phyloP scores from a whole-genome alignment of 2,113 vertebrate genomes.

The Herpetotheres cachinnans region DNA sequence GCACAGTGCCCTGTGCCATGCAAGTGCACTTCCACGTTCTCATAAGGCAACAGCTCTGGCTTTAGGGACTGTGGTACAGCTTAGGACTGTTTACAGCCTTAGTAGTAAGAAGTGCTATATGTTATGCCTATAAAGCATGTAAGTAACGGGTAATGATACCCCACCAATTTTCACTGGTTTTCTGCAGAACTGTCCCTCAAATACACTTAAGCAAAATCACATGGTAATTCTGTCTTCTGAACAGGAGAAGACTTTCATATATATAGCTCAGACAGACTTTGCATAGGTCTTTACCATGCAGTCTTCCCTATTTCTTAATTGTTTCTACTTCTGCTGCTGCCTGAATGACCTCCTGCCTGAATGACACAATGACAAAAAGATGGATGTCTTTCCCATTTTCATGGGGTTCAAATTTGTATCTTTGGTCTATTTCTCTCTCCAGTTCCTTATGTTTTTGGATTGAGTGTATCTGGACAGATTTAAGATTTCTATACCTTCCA shows the following conservation, averaged over 20 bases:
- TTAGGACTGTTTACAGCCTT: background rate
- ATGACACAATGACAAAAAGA: background rate
- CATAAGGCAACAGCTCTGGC: background rate
- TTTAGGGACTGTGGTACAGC: background rate
- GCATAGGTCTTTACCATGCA: background rate
- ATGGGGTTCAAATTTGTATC: background rate
- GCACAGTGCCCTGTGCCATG: background rate
- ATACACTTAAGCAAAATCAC: background rate
- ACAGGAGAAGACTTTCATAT: background rate
- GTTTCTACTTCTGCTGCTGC: background rate
- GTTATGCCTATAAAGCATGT: background rate
- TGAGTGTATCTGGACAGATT: background rate
- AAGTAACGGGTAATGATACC: background rate
- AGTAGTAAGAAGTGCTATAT: background rate
- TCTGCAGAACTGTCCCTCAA: background rate
- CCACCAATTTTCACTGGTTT: background rate
- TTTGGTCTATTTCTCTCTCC: background rate
- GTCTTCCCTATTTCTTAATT: background rate
- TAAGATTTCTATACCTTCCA: background rate
- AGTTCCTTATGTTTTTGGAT: background rate
- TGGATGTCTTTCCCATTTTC: background rate
- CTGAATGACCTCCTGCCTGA: background rate
- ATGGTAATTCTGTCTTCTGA: background rate
- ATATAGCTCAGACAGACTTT: background rate
- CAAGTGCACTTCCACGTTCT: rapidly evolving